Percentiles rank a stretch among this genome's conserved stretches.
Conservation (phyloP, 1,140 invertebrate species). For the Halyomorpha halys region DNA sequence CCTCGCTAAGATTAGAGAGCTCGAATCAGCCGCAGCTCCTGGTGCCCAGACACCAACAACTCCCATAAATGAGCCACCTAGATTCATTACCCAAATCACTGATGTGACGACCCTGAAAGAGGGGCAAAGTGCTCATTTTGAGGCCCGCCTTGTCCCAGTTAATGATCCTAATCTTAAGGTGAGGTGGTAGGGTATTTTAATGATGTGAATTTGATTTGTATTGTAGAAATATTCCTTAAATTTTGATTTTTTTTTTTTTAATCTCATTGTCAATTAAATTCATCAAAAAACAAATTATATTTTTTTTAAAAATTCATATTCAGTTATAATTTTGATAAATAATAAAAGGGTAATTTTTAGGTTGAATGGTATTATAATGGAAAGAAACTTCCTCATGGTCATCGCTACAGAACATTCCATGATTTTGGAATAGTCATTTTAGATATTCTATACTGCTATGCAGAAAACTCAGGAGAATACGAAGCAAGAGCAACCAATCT, state of each 20-base stretch:
- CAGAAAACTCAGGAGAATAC: slow-evolving; percentile 89
- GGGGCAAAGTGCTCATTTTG: slow-evolving; percentile 89
- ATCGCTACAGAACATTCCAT: slow-evolving; percentile 90
- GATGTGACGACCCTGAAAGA: slow-evolving; percentile 75
- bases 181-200: slow-evolving; percentile 21
- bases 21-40: slow-evolving; percentile 52
- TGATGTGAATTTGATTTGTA: no score
- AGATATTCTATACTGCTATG: slow-evolving; percentile 92
- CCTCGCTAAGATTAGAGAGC: slow-evolving; percentile 74
- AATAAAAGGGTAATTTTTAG: slow-evolving; percentile 31
- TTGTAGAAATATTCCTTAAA: not conserved
- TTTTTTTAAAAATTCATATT: no score
- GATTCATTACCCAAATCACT: slow-evolving; percentile 77
- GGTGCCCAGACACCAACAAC: slow-evolving; percentile 49
- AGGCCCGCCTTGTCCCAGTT: slow-evolving; percentile 78
- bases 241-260: slow-evolving; percentile 1
- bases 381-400: slow-evolving; percentile 80
- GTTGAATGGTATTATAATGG: slow-evolving; percentile 95
- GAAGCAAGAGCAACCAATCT: slow-evolving; percentile 87
- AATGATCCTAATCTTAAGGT: slow-evolving; percentile 77
- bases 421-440: slow-evolving; percentile 95
- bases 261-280: no score
- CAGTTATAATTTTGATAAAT: no score
- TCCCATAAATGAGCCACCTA: slow-evolving; percentile 70
- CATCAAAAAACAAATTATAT: no score